Base-by-base conservation (phyloP, 1,140 invertebrate genomes). In the Diploscapter pachys region DNA sequence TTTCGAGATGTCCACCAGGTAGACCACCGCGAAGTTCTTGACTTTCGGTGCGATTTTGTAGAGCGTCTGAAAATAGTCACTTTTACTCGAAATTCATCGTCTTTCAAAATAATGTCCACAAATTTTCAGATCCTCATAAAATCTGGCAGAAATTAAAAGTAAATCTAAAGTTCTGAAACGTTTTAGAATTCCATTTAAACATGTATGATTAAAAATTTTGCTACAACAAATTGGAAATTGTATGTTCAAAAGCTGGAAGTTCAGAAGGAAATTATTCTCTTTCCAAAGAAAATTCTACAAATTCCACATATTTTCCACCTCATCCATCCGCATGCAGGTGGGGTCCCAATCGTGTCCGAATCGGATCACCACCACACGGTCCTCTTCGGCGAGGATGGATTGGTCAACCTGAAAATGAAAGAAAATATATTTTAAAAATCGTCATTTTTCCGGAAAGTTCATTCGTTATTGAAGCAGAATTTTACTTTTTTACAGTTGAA, bases 341-440 rank as follows among this genome's bases (percentile, higher is more conserved):
- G 96, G 96, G 85, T 99, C 96, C 96, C 96, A 99, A 90, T 99
- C 96, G 83, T 99, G 96, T 0, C 96, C 96, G 89, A 99, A 98
- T 74, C 96, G 89, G 74, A 98, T 96, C 0, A 98, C 93, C 70
- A 99, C 95, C 71, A 97, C 94, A 80, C 96, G 88, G 86, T 99
- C 96, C 88, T 98, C 96, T 87, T 99, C 96, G 0, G 94, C 96
- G 31, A 98, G 88, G 87, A 99, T 99, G 5, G 96, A 95, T 88
- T 98, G 95, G 85, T 98, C 96, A 0, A 85, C 82, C 74, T 76
- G 66, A 13, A 75, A 70, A 56, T 56, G 52, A 54, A 53, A 9
- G 31, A n/a, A n/a, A n/a, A n/a, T n/a, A n/a, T n/a, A n/a, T n/a
- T n/a, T n/a, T n/a, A n/a, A n/a, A n/a, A n/a, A n/a, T n/a, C n/a